Evolutionary conservation across 2,797 vertebrate species (phyloP), one percentile per base, ranked within the genome.

Genomic region (Malacoctenus gilli): DNA sequence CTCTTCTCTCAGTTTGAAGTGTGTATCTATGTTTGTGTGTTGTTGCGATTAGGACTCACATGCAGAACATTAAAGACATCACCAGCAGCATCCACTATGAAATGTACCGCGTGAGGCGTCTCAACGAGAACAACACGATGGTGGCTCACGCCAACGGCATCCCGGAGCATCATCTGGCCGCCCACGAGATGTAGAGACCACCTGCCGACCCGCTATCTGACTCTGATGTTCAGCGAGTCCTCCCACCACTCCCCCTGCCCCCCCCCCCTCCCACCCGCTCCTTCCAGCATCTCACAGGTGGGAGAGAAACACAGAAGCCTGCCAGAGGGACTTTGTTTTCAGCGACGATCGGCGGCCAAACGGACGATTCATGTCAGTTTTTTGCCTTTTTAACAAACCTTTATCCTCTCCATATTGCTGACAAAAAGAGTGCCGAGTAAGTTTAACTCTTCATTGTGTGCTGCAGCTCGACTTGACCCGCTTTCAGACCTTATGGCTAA

Each of bases 31-130:
- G n/a, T n/a, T n/a, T n/a, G n/a, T n/a, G n/a, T n/a, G n/a, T n/a
- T n/a, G n/a, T n/a, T n/a, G n/a, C 8, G 25, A 22, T 0, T 85
- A 99, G 96, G 92, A 97, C 95, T 34, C 96, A 99, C 84, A 98
- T 99, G 96, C 95, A 99, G 90, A 98, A 97, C 88, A 96, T 99
- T 60, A 99, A 99, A 85, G 96, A 99, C 85, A 97, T 99, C 83
- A 97, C 96, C 89, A 96, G 95, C 92, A 95, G 91, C 90, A 97
- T 98, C 91, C 96, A 99, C 86, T 99, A 98, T 1, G 96, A 99
- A 83, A 94, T 95, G 68, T 98, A 99, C 81, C 94, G 96, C 0
- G 95, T 99, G 52, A 93, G 94, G 55, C 93, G 96, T 47, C 94
- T 99, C 82, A 96, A 96, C 0, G 95, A 98, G 80, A 92, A 87